Evolutionary conservation across 2,888 invertebrate genomes (phyloP).

Genomic region (Lithodes maja): DNA sequence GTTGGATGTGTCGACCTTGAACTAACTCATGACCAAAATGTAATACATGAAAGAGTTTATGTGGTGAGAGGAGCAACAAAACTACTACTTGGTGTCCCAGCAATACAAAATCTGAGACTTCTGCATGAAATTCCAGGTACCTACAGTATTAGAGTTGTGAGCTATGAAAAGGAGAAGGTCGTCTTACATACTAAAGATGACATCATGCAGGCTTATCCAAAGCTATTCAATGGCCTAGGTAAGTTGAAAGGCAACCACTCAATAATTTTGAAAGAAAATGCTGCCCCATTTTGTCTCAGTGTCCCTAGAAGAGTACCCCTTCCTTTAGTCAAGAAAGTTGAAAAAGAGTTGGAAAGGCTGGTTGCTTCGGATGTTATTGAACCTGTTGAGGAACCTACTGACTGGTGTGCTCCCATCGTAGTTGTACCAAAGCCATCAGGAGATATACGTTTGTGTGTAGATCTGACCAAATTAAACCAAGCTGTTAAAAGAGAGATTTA

Average conservation of each 20-base stretch:
- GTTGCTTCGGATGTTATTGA: slow-evolving; percentile 16
- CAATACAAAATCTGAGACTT: neutral
- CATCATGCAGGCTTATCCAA: neutral
- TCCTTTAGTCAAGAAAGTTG: slow-evolving; percentile 1
- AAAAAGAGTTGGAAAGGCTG: neutral
- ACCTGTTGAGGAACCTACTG: slow-evolving; percentile 36
- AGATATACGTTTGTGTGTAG: no score
- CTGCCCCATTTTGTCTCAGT: neutral
- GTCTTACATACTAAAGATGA: neutral
- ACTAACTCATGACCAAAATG: neutral
- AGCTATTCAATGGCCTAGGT: slow-evolving; percentile 2
- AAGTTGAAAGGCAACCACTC: neutral
- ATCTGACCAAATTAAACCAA: no score
- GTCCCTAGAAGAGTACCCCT: slow-evolving; percentile 2
- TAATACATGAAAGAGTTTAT: slow-evolving; percentile 1
- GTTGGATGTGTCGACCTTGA: no score
- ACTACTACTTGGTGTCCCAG: slow-evolving; percentile 11
- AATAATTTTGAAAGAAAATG: neutral
- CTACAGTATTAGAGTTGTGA: neutral
- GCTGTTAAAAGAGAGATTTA: no score
- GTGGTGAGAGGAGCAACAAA: slow-evolving; percentile 3
- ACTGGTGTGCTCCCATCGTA: slow-evolving; percentile 57
- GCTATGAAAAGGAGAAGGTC: neutral
- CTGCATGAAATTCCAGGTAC: neutral
- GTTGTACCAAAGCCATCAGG: slow-evolving; percentile 37